Conservation (phyloP, 2,113 vertebrate species). For the Zeus faber region DNA sequence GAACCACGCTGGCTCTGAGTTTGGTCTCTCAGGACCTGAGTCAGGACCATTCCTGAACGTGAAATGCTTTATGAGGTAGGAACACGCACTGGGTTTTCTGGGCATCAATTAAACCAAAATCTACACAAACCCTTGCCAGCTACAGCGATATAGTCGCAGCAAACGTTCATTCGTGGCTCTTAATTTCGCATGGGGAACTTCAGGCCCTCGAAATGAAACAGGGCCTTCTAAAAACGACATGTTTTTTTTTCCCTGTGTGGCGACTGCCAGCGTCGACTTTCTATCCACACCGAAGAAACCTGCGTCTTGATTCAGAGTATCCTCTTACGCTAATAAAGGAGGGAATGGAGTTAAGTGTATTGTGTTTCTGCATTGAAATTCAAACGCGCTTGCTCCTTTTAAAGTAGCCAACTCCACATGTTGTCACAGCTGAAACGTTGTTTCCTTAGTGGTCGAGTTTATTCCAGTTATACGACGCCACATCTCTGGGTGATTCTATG, state of each 20-base stretch:
- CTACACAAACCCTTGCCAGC: slow-evolving; percentile 6
- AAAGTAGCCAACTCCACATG: slow-evolving; percentile 1
- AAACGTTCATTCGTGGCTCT: slow-evolving; percentile 2
- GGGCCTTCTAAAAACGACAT: no score
- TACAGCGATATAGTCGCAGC: slow-evolving; percentile 10
- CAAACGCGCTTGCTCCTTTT: slow-evolving; percentile 6
- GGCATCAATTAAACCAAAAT: slow-evolving; percentile 9
- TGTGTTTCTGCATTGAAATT: slow-evolving; percentile 11
- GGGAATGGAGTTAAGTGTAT: background rate
- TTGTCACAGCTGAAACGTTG: slow-evolving; percentile 12
- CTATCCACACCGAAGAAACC: background rate
- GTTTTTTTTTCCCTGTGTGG: no score
- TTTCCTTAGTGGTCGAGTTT: background rate
- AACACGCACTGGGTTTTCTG: background rate
- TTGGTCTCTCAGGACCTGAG: slow-evolving; percentile 1
- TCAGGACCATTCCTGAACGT: slow-evolving; percentile 10
- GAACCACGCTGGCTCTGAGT: background rate
- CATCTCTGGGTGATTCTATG: no score
- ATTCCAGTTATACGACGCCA: background rate
- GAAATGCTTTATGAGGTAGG: background rate
- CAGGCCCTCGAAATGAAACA: no score
- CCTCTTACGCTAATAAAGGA: background rate
- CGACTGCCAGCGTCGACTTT: background rate
- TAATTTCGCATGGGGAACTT: no score
- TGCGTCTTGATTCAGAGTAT: background rate